These are phyloP conservation scores for Momotus momota DNA, from an alignment of 2,797 vertebrate genomes.

Conservation along the genomic window DNA sequence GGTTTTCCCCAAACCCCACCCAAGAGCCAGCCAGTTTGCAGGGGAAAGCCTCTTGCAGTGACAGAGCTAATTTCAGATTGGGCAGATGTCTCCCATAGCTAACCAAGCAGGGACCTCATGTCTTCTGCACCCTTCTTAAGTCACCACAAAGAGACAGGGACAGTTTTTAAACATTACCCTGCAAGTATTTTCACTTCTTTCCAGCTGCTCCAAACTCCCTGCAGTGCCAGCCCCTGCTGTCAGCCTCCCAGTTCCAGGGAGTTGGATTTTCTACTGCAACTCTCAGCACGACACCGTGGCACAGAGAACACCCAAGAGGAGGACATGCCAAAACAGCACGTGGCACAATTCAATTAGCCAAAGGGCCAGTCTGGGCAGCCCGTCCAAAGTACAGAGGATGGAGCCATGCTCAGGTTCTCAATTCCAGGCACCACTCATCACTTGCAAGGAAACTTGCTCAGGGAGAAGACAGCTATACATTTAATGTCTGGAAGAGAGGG, in stretches of 20 bases:
- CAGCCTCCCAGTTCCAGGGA: neutral
- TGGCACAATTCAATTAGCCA: neutral
- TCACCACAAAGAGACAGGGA: neutral
- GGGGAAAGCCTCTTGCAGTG: neutral
- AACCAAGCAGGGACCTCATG: neutral
- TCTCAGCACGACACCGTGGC: neutral
- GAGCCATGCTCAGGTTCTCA: neutral
- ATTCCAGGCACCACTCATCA: neutral
- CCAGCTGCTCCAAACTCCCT: neutral
- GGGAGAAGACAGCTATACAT: neutral
- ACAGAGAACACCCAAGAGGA: neutral
- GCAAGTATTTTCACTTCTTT: neutral
- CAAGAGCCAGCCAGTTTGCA: neutral
- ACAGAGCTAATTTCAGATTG: neutral
- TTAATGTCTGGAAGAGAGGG: neutral
- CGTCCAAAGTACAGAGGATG: neutral
- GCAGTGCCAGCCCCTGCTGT: neutral
- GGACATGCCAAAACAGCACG: neutral
- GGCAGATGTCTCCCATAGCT: neutral
- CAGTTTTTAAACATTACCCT: neutral
- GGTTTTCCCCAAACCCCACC: neutral
- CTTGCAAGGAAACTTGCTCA: neutral
- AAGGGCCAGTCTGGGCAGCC: neutral
- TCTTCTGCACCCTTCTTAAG: neutral
- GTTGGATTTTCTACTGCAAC: neutral